Percentiles rank a stretch among this genome's conserved stretches.
phyloP scores from a whole-genome alignment of 2,797 vertebrate species.

The Bovichtus variegatus region DNA sequence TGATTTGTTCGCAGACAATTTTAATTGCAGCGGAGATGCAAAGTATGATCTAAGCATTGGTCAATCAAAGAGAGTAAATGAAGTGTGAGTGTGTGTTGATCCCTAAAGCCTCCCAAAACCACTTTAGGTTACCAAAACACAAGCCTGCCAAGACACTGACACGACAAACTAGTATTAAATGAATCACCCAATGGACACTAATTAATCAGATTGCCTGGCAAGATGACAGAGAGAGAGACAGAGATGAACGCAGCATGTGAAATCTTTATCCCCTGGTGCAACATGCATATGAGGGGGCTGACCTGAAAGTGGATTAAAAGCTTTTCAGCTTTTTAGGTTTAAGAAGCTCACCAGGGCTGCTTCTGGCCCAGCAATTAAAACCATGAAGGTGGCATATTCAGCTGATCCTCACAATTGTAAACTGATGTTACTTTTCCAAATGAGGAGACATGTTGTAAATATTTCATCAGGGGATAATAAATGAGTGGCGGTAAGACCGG shows the following conservation, averaged over 20 bases:
- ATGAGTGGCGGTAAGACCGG: not conserved
- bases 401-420: slow-evolving; percentile 39
- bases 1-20: not conserved
- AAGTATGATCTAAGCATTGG: not conserved
- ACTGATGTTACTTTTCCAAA: slow-evolving; percentile 9
- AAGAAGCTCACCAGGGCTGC: slow-evolving; percentile 73
- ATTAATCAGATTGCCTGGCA: slow-evolving; percentile 69
- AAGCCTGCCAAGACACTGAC: slow-evolving; percentile 46
- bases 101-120: not conserved
- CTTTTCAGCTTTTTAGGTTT: slow-evolving; percentile 78
- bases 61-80: slow-evolving; percentile 19
- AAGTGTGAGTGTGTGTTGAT: slow-evolving; percentile 18
- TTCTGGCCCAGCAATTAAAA: slow-evolving; percentile 56
- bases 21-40: not conserved
- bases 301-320: slow-evolving; percentile 83
- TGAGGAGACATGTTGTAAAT: not conserved
- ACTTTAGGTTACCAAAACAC: slow-evolving; percentile 13
- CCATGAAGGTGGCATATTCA: slow-evolving; percentile 17
- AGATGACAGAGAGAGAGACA: slow-evolving; percentile 23
- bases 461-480: not conserved
- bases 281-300: slow-evolving; percentile 64
- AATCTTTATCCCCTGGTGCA: slow-evolving; percentile 57
- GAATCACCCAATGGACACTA: slow-evolving; percentile 53
- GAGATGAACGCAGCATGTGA: slow-evolving; percentile 50
- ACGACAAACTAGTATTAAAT: slow-evolving; percentile 58